A percentile compares a stretch with the other conserved stretches of the same genome.
Conservation (phyloP, 2,113 vertebrate genomes). For the Pachyramphus minor region DNA sequence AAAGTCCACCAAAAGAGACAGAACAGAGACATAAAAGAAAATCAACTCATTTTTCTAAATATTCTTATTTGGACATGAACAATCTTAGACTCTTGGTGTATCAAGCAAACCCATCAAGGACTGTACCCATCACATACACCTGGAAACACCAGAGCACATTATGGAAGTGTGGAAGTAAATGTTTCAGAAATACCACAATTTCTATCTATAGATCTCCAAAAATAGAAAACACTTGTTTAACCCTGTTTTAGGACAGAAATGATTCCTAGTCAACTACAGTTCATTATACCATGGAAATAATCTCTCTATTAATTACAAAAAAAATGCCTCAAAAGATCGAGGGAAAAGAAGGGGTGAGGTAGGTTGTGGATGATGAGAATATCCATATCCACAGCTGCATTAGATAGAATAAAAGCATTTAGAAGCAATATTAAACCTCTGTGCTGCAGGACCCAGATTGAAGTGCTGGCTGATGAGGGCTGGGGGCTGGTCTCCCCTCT, state of each 20-base stretch:
- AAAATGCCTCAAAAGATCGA: neutral
- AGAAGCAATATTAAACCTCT: neutral
- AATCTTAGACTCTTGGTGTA: neutral
- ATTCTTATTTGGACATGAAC: neutral
- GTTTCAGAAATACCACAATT: neutral
- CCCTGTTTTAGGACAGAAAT: neutral
- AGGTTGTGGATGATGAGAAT: neutral
- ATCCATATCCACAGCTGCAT: neutral
- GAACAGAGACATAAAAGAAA: slow-evolving; percentile 22
- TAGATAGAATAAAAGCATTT: neutral
- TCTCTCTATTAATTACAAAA: neutral
- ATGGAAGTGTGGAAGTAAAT: neutral
- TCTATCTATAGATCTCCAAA: neutral
- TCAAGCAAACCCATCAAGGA: neutral
- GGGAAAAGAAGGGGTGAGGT: accelerated
- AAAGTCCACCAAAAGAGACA: neutral
- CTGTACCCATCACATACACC: neutral
- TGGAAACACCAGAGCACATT: neutral
- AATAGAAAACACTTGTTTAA: neutral
- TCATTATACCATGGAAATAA: neutral
- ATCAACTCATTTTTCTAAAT: neutral
- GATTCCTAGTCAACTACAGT: neutral
- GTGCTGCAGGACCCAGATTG: neutral
- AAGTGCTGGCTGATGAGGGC: neutral
- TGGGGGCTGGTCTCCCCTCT: neutral